A percentile compares a stretch with the other conserved stretches of the same genome.
These are phyloP conservation scores for Euleptes europaea DNA, from an alignment of 2,113 vertebrate species.

Conservation along the genomic window DNA sequence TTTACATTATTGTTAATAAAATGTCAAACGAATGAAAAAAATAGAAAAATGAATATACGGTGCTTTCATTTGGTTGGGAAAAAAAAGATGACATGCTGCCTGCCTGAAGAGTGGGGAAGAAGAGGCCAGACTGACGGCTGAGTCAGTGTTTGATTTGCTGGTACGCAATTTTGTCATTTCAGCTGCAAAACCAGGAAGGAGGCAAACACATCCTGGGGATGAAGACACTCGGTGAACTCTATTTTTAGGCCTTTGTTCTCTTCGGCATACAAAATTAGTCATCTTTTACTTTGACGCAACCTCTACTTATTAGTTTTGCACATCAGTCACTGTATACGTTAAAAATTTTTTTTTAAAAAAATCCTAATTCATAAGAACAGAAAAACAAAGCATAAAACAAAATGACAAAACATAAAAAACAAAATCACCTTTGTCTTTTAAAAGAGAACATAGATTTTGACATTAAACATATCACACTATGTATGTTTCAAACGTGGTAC, in stretches of 20 bases:
- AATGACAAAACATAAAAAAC: too few relatives aligned
- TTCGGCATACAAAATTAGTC: not conserved
- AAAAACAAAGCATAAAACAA: not conserved
- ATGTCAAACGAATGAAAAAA: not conserved
- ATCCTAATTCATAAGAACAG: not conserved
- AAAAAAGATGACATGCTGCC: not conserved
- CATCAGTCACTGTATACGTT: not conserved
- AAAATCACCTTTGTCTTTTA: not conserved
- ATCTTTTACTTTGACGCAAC: not conserved
- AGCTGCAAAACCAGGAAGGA: not conserved
- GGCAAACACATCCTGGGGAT: not conserved
- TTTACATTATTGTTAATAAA: not conserved
- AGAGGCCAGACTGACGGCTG: not conserved
- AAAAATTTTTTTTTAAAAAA: not conserved
- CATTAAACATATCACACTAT: not conserved
- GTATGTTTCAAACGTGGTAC: slow-evolving; percentile 56
- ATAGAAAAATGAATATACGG: not conserved
- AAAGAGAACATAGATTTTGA: not conserved
- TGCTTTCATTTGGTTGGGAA: not conserved
- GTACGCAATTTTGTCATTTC: not conserved
- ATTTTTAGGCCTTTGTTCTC: not conserved
- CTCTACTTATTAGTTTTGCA: not conserved
- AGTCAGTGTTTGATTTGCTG: not conserved
- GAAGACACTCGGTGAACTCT: not conserved
- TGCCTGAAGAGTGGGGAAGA: not conserved